phyloP scores from a whole-genome alignment of 2,797 vertebrate genomes.

The Sebastes kiyomatsui region DNA sequence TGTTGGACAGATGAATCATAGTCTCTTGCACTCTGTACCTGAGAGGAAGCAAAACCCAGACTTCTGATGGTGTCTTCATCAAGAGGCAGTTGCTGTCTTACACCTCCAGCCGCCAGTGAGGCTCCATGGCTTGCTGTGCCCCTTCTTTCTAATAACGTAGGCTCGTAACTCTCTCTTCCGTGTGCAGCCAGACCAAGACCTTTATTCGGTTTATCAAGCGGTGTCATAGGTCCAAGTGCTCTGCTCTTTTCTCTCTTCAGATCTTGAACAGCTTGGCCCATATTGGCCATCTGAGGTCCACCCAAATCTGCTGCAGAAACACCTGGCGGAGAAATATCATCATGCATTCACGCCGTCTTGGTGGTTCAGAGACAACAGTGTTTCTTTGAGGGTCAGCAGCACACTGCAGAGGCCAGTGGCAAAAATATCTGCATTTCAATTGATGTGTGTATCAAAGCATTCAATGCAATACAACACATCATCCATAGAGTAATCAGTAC shows the following conservation, averaged over 20 bases:
- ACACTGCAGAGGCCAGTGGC: slow-evolving; percentile 10
- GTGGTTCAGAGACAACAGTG: slow-evolving; percentile 26
- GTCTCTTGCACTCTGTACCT: slow-evolving; percentile 12
- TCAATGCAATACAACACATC: slow-evolving; percentile 26
- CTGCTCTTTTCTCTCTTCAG: slow-evolving; percentile 51
- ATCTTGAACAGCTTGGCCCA: slow-evolving; percentile 57
- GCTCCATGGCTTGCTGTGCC: background rate
- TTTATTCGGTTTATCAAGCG: slow-evolving; percentile 27
- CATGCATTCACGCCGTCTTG: slow-evolving; percentile 58
- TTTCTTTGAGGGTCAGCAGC: slow-evolving; percentile 23
- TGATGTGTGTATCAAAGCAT: slow-evolving; percentile 29
- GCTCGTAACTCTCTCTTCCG: slow-evolving; percentile 1
- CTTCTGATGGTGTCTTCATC: slow-evolving; percentile 25
- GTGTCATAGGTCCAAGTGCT: slow-evolving; percentile 17
- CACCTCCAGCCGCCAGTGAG: background rate
- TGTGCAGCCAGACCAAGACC: slow-evolving; percentile 7
- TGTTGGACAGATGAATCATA: slow-evolving; percentile 1
- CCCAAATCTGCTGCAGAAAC: slow-evolving; percentile 65
- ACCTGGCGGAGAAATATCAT: slow-evolving; percentile 77
- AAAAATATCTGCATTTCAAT: background rate
- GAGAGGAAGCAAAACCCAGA: slow-evolving; percentile 3
- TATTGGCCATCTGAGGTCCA: slow-evolving; percentile 54
- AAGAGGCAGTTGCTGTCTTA: slow-evolving; percentile 17
- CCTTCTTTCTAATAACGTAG: slow-evolving; percentile 7
- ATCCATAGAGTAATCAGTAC: slow-evolving; percentile 5